A percentile compares a stretch with the other conserved stretches of the same genome.
Conservation (phyloP, 1,140 invertebrate species). For the Uloborus diversus region DNA sequence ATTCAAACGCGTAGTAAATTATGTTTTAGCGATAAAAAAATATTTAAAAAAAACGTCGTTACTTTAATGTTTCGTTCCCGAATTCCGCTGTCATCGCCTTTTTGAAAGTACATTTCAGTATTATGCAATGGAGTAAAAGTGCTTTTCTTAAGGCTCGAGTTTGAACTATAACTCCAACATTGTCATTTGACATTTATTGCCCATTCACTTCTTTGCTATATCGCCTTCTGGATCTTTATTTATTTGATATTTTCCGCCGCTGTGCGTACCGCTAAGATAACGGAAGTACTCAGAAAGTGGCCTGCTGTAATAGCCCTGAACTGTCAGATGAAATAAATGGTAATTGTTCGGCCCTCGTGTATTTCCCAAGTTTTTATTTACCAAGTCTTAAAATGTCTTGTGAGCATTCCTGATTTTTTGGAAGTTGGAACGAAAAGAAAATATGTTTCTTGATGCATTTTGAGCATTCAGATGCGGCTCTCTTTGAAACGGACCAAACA, state of each 20-base stretch:
- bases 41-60: neutral
- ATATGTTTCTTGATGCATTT: constrained; percentile 26
- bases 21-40: neutral
- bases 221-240: constrained; percentile 50
- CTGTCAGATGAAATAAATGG: constrained; percentile 47
- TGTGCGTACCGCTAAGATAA: constrained; percentile 35
- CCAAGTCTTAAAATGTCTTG: constrained; percentile 36
- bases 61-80: neutral
- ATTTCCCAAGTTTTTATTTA: constrained; percentile 44
- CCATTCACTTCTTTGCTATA: constrained; percentile 35
- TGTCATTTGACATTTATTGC: constrained; percentile 55
- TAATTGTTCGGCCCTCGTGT: constrained; percentile 37
- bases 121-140: constrained; percentile 41
- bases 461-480: no score
- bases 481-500: no score
- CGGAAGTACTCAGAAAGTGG: constrained; percentile 45
- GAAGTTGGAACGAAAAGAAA: constrained; percentile 3
- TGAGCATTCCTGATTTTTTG: constrained; percentile 17
- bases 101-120: constrained; percentile 39
- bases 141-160: constrained; percentile 39
- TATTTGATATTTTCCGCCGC: constrained; percentile 51
- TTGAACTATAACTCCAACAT: constrained; percentile 51
- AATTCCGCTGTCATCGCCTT: constrained; percentile 37
- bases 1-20: neutral
- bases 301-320: constrained; percentile 38